These are phyloP conservation scores for Oncorhynchus clarkii DNA, from an alignment of 2,113 vertebrate species.

Conservation along the genomic window DNA sequence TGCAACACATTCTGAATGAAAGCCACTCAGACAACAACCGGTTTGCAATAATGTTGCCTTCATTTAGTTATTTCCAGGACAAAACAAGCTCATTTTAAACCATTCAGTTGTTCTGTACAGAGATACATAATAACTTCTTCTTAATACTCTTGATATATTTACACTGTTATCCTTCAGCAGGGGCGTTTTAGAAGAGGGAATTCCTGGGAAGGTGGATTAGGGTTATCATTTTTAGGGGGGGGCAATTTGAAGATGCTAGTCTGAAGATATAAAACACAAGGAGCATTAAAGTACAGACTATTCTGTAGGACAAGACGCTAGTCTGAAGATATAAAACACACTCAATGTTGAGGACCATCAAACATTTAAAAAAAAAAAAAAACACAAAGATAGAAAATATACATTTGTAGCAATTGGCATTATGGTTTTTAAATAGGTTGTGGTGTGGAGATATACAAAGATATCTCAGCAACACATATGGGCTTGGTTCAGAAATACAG, in stretches of 20 bases:
- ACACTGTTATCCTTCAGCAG: constrained; percentile 69
- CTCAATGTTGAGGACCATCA: constrained; percentile 32
- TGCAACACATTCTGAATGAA: too few species aligned
- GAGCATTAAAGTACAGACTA: background rate
- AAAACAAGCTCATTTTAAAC: constrained; percentile 53
- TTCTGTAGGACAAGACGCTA: too few species aligned
- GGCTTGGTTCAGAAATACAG: constrained; percentile 37
- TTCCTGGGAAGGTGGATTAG: constrained; percentile 51
- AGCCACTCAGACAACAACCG: constrained; percentile 28
- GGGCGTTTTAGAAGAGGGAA: constrained; percentile 40
- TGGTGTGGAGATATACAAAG: constrained; percentile 40
- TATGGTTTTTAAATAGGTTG: constrained; percentile 43
- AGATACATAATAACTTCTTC: constrained; percentile 51
- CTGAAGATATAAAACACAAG: constrained; percentile 51
- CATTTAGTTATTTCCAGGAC: constrained; percentile 66
- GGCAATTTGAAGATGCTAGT: background rate
- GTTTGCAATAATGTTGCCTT: constrained; percentile 65
- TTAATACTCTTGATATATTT: constrained; percentile 74
- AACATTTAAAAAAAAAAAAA: constrained; percentile 36
- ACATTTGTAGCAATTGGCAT: constrained; percentile 24
- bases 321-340: too few species aligned
- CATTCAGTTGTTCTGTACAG: constrained; percentile 63
- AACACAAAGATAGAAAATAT: constrained; percentile 36
- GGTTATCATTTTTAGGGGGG: constrained; percentile 33
- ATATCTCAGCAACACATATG: constrained; percentile 26